phyloP scores from a whole-genome alignment of 2,113 vertebrate genomes.

The Callopanchax toddi region DNA sequence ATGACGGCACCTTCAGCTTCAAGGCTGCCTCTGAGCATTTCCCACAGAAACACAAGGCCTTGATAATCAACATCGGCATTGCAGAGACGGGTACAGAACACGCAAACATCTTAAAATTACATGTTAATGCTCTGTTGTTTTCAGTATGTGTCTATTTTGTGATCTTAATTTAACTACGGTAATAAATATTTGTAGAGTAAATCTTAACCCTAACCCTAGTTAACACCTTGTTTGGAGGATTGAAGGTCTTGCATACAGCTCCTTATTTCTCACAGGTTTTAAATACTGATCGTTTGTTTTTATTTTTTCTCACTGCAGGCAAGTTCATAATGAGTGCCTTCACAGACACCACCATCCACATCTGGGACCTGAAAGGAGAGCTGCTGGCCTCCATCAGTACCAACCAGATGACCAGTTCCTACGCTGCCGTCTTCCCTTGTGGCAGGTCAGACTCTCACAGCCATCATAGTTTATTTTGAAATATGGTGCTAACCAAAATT shows the following conservation, averaged over 20 bases:
- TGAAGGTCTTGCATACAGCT: too few species aligned
- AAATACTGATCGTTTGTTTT: not conserved
- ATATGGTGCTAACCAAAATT: too few species aligned
- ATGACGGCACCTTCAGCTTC: slow-evolving; percentile 86
- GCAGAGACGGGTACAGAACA: slow-evolving; percentile 87
- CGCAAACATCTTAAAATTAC: not conserved
- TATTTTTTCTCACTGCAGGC: slow-evolving; percentile 73
- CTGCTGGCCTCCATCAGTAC: slow-evolving; percentile 92
- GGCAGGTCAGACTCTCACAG: slow-evolving; percentile 85
- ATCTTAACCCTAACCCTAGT: too few species aligned
- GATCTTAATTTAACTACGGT: too few species aligned
- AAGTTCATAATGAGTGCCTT: slow-evolving; percentile 97
- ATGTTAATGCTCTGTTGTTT: not conserved
- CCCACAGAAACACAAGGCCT: slow-evolving; percentile 88
- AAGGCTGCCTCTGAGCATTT: slow-evolving; percentile 86
- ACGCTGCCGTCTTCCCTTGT: slow-evolving; percentile 88
- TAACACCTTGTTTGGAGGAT: too few species aligned
- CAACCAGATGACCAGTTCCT: slow-evolving; percentile 92
- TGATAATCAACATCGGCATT: slow-evolving; percentile 90
- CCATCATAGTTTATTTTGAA: too few species aligned
- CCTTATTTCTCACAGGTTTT: too few species aligned
- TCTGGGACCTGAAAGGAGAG: slow-evolving; percentile 93
- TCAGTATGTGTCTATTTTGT: not conserved
- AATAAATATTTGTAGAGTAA: too few species aligned
- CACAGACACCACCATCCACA: slow-evolving; percentile 87